phyloP scores from a whole-genome alignment of 2,888 invertebrate genomes.

The Prionchulus punctatus region DNA sequence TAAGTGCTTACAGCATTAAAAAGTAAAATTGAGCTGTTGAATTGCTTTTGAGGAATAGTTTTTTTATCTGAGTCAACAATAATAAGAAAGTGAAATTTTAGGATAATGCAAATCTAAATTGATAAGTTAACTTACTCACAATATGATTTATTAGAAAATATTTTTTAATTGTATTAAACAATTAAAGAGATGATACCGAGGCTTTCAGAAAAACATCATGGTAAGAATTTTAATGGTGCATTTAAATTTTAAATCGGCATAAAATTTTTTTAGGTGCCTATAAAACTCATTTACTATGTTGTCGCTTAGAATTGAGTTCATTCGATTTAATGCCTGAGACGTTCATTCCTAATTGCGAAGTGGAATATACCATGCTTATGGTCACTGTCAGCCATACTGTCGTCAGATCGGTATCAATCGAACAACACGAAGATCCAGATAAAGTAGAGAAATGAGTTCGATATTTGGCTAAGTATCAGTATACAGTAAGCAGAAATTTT shows the following conservation, averaged over 20 bases:
- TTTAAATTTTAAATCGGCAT: too few relatives aligned
- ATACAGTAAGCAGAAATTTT: slow-evolving; percentile 47
- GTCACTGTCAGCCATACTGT: slow-evolving; percentile 85
- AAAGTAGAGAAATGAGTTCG: slow-evolving; percentile 96
- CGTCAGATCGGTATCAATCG: slow-evolving; percentile 57
- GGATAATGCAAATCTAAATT: too few relatives aligned
- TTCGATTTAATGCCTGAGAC: slow-evolving; percentile 92
- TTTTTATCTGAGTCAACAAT: too few relatives aligned
- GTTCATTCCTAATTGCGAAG: slow-evolving; percentile 67
- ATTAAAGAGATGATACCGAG: too few relatives aligned
- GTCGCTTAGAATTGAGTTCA: slow-evolving; percentile 81
- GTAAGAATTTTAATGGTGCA: too few relatives aligned
- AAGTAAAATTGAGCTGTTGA: too few relatives aligned
- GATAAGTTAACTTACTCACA: too few relatives aligned
- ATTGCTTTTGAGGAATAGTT: too few relatives aligned
- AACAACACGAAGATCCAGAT: slow-evolving; percentile 44
- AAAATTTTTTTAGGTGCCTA: slow-evolving; percentile 59
- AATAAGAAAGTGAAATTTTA: too few relatives aligned
- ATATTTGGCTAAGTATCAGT: slow-evolving; percentile 85
- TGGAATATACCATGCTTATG: slow-evolving; percentile 97
- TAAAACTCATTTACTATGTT: slow-evolving; percentile 85
- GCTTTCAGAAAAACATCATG: slow-evolving; percentile 95
- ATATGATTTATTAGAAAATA: too few relatives aligned
- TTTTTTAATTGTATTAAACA: too few relatives aligned
- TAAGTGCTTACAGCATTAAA: too few relatives aligned